Evolutionary conservation across 2,888 invertebrate species (phyloP).

Genomic region (Artemia sinica): DNA sequence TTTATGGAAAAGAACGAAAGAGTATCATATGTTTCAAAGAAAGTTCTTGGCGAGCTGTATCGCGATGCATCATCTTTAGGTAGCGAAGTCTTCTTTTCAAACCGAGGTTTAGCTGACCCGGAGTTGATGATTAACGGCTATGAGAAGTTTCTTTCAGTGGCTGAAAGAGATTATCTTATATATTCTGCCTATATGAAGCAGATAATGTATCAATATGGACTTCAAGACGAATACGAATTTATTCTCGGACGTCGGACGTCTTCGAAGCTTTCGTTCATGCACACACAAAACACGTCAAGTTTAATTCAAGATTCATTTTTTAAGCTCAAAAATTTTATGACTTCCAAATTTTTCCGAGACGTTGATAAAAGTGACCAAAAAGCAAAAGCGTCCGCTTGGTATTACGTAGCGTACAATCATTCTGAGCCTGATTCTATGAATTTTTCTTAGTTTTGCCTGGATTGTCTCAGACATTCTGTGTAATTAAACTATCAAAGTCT

Average conservation of each 20-base stretch:
- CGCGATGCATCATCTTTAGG: background rate
- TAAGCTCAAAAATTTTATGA: background rate
- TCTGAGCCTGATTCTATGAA: background rate
- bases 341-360: background rate
- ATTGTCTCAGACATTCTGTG: constrained; percentile 15
- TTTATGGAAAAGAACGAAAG: constrained; percentile 16
- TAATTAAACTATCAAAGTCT: background rate
- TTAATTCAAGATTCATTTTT: constrained; percentile 15
- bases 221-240: constrained; percentile 14
- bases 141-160: background rate
- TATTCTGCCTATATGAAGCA: constrained; percentile 8
- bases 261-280: too few relatives aligned
- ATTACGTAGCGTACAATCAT: constrained; percentile 14
- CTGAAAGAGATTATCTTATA: background rate
- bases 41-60: constrained; percentile 16
- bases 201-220: constrained; percentile 15
- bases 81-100: background rate
- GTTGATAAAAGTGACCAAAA: background rate
- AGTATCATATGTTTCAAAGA: background rate
- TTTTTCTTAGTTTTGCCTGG: constrained; percentile 15
- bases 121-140: background rate
- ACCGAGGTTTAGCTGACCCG: background rate
- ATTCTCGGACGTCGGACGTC: background rate
- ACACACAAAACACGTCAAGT: background rate
- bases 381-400: constrained; percentile 17